phyloP scores from a whole-genome alignment of 2,113 vertebrate genomes.

The Ciconia maguari region DNA sequence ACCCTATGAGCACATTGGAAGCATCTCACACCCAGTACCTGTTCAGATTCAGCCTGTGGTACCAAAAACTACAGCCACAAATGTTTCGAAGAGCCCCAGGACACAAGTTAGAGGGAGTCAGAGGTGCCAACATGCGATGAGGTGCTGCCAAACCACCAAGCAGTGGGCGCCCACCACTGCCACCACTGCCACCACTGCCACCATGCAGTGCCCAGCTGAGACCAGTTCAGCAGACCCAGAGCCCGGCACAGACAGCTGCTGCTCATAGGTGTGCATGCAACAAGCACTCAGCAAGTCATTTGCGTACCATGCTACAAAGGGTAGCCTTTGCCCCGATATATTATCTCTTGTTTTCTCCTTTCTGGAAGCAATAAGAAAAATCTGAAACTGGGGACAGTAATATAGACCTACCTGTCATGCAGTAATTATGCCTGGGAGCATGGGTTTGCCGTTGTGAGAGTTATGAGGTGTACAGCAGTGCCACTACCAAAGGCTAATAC shows the following conservation, averaged over 20 bases:
- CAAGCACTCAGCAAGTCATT: background rate
- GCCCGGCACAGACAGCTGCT: background rate
- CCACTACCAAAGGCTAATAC: background rate
- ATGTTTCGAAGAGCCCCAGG: background rate
- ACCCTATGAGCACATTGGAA: background rate
- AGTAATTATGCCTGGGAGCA: background rate
- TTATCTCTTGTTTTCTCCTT: background rate
- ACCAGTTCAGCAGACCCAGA: background rate
- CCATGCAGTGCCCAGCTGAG: background rate
- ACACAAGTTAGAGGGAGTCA: background rate
- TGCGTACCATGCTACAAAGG: rapidly evolving
- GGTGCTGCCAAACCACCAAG: background rate
- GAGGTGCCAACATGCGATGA: rapidly evolving
- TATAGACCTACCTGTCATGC: background rate
- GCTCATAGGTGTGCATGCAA: rapidly evolving
- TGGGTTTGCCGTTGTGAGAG: background rate
- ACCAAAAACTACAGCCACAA: background rate
- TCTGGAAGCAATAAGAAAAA: background rate
- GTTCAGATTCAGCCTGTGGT: background rate
- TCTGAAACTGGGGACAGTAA: background rate
- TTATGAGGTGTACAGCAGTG: too few species aligned
- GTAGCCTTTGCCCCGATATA: rapidly evolving
- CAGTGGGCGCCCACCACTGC: rapidly evolving
- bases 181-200: too few species aligned
- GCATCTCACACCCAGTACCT: background rate